Conservation (phyloP, 1,140 invertebrate species). For the Coptotermes formosanus region DNA sequence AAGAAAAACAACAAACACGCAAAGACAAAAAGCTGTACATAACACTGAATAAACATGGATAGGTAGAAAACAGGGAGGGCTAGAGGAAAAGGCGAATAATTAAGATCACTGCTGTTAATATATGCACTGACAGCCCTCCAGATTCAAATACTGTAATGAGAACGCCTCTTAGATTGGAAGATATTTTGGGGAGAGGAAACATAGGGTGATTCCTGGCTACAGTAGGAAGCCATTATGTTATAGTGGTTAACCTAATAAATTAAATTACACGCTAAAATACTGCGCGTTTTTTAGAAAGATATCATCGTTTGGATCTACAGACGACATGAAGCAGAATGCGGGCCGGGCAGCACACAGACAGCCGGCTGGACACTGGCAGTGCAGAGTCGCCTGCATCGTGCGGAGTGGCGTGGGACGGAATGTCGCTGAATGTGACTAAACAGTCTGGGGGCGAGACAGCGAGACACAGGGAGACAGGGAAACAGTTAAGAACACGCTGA, state of each 20-base stretch:
- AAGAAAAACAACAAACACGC: neutral
- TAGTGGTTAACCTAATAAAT: neutral
- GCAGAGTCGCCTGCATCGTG: neutral
- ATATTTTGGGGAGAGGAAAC: neutral
- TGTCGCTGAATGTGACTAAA: neutral
- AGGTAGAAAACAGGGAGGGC: neutral
- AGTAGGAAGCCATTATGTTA: neutral
- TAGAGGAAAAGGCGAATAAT: conserved; percentile 7
- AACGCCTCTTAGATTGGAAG: conserved; percentile 8
- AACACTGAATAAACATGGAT: conserved; percentile 10
- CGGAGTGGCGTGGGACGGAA: neutral
- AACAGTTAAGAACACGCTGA: no score
- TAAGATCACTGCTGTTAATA: conserved; percentile 22
- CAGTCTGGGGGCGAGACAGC: no score
- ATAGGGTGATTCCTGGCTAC: neutral
- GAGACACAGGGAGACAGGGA: no score
- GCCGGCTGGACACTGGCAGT: neutral
- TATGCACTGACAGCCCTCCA: neutral
- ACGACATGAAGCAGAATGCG: neutral
- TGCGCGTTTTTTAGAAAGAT: neutral
- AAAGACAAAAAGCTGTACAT: neutral
- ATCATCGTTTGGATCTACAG: neutral
- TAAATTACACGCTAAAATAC: conserved; percentile 17
- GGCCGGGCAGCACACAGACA: neutral
- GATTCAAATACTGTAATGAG: neutral